Evolutionary conservation across 2,113 vertebrate species (phyloP).

Genomic region (Paralichthys olivaceus): DNA sequence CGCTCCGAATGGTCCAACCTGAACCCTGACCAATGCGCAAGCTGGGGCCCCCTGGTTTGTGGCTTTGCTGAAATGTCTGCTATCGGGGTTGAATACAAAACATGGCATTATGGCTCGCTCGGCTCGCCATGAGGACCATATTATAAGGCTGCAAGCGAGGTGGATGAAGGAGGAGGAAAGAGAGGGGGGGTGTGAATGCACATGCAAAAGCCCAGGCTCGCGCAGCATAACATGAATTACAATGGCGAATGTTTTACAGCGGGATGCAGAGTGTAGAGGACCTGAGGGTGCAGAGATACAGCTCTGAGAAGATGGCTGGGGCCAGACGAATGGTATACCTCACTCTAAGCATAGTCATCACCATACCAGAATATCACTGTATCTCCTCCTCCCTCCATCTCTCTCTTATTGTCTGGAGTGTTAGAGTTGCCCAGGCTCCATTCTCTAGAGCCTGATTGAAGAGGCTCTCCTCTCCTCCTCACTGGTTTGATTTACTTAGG

Average conservation of each 20-base stretch:
- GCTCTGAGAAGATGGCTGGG: constrained; percentile 54
- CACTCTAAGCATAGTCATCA: constrained; percentile 69
- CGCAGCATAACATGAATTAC: constrained; percentile 69
- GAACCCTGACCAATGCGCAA: constrained; percentile 59
- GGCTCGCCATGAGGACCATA: constrained; percentile 58
- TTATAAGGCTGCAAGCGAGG: constrained; percentile 30
- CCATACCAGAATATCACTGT: constrained; percentile 68
- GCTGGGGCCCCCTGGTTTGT: constrained; percentile 47
- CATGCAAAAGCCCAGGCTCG: constrained; percentile 48
- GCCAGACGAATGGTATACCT: constrained; percentile 66
- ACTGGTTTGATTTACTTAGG: constrained; percentile 77
- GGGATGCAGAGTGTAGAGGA: constrained; percentile 52
- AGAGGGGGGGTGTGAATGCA: background rate
- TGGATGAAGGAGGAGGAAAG: constrained; percentile 10
- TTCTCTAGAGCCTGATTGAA: constrained; percentile 80
- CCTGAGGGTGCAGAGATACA: constrained; percentile 60
- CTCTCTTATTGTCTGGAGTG: constrained; percentile 71
- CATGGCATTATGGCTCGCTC: constrained; percentile 57
- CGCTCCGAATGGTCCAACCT: constrained; percentile 49
- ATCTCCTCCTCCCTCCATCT: constrained; percentile 37
- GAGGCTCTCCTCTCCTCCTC: constrained; percentile 77
- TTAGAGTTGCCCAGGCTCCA: constrained; percentile 68
- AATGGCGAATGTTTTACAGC: constrained; percentile 65
- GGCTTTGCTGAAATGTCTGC: constrained; percentile 57
- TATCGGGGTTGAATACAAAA: constrained; percentile 67